Conservation (phyloP, 2,113 vertebrate genomes). For the Sceloporus tristichus region DNA sequence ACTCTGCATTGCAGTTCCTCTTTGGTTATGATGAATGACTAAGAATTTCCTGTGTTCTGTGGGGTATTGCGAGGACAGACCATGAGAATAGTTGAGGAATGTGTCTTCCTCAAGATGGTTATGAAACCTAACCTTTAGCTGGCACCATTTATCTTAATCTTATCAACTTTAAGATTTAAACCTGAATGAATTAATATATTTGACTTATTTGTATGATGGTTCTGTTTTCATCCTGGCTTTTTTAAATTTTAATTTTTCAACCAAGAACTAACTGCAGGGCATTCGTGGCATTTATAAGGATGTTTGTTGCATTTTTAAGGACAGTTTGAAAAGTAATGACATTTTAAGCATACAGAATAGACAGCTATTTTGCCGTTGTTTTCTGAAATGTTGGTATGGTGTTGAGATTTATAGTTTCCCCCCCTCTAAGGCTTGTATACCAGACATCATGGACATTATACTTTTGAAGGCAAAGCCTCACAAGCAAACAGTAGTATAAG, state of each 20-base stretch:
- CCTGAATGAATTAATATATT: neutral
- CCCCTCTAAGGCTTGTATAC: neutral
- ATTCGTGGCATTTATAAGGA: too few relatives aligned
- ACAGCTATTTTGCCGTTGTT: neutral
- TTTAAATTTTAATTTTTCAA: neutral
- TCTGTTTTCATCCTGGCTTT: neutral
- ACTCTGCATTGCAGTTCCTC: slow-evolving; percentile 49
- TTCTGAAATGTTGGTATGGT: neutral
- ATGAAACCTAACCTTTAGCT: neutral
- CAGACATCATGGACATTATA: neutral
- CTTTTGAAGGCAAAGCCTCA: neutral
- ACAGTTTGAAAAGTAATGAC: neutral
- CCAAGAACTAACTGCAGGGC: neutral
- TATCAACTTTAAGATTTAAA: neutral
- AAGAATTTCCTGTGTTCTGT: slow-evolving; percentile 22
- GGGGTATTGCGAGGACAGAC: slow-evolving; percentile 56
- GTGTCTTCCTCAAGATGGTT: neutral
- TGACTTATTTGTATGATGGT: neutral
- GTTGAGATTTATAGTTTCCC: neutral
- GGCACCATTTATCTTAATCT: neutral
- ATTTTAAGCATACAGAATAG: neutral
- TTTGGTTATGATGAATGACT: slow-evolving; percentile 45
- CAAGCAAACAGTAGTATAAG: too few relatives aligned
- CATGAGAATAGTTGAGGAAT: slow-evolving; percentile 56
- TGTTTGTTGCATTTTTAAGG: neutral